Conservation (phyloP, 2,888 invertebrate species). For the Tolmerus cingulatus region DNA sequence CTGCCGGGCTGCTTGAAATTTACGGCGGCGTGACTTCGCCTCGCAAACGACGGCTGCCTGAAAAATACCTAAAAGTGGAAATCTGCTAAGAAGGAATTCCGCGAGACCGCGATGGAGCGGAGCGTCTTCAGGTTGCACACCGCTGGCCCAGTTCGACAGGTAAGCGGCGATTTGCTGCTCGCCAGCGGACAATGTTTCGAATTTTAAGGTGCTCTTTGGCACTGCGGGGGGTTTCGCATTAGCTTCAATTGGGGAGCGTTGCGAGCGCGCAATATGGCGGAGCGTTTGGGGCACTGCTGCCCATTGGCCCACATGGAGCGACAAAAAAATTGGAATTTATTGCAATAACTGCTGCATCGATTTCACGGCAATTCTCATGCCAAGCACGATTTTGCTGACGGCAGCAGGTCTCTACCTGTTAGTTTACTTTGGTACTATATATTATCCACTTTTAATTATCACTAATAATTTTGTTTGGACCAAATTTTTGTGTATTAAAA, state of each 20-base stretch:
- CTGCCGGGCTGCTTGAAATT: constrained; percentile 10
- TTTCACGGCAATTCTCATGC: neutral
- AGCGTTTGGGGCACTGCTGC: neutral
- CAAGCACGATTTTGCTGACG: neutral
- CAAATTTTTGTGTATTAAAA: too few relatives aligned
- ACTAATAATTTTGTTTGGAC: too few relatives aligned
- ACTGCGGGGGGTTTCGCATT: neutral
- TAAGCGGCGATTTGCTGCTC: neutral
- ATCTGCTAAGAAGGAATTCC: neutral
- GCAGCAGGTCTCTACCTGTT: neutral
- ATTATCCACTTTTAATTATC: neutral
- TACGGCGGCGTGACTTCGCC: constrained; percentile 22
- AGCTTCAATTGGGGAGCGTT: neutral
- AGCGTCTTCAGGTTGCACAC: neutral
- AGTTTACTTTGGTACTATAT: neutral
- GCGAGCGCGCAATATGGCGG: neutral
- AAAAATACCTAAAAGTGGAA: neutral
- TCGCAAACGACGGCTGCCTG: neutral
- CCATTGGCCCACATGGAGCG: neutral
- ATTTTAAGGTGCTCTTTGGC: neutral
- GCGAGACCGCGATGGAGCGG: neutral
- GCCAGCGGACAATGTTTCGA: neutral
- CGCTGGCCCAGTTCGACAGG: neutral
- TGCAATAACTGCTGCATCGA: neutral
- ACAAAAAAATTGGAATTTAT: neutral